These are phyloP conservation scores for Myoxocephalus aenaeus DNA, from an alignment of 2,797 vertebrate species.

Conservation along the genomic window DNA sequence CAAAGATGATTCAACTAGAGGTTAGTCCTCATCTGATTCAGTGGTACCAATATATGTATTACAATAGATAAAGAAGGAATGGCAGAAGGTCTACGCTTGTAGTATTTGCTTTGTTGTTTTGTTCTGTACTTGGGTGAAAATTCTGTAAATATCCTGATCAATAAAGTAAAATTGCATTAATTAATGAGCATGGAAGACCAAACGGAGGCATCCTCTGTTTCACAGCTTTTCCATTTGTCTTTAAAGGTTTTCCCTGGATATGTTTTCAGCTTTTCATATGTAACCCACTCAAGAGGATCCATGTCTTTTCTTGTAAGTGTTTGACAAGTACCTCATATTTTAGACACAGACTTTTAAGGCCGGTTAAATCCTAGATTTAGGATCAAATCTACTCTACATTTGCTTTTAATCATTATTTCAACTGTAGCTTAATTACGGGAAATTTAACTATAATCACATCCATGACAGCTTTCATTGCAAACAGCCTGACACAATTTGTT, in stretches of 20 bases:
- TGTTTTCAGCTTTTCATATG: conserved; percentile 68
- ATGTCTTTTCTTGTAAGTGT: conserved; percentile 89
- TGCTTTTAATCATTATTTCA: neutral
- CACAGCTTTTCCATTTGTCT: conserved; percentile 22
- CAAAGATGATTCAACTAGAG: neutral
- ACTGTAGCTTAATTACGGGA: neutral
- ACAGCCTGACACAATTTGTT: conserved; percentile 1
- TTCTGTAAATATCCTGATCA: neutral
- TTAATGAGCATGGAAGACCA: neutral
- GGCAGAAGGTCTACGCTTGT: neutral
- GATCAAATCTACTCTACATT: neutral
- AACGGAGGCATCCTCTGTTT: neutral
- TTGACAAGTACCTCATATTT: conserved; percentile 3
- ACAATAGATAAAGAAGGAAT: neutral
- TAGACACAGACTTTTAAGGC: neutral
- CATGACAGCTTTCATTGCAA: neutral
- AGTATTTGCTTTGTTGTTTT: conserved; percentile 8
- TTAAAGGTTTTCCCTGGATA: conserved; percentile 55
- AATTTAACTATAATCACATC: neutral
- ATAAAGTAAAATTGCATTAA: neutral
- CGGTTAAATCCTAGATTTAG: neutral
- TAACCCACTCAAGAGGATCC: conserved; percentile 75
- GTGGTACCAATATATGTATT: neutral
- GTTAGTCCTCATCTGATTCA: neutral
- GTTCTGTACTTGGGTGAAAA: neutral